Percentiles rank a stretch among this genome's conserved stretches.
Evolutionary conservation across 1,140 invertebrate species (phyloP).

Genomic region (Drosophila funebris): DNA sequence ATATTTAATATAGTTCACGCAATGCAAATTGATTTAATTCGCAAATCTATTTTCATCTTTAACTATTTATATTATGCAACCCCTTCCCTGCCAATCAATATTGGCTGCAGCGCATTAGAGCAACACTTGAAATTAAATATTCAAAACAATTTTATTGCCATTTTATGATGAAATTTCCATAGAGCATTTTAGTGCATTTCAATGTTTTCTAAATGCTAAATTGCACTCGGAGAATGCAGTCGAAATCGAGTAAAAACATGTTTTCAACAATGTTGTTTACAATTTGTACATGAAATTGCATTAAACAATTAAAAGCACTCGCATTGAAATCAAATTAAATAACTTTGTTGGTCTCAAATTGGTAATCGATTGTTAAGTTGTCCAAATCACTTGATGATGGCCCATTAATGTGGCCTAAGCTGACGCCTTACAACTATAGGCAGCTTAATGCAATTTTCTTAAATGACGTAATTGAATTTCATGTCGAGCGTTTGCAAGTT

Average conservation of each 20-base stretch:
- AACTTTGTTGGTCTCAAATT: background rate
- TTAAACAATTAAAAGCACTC: constrained; percentile 14
- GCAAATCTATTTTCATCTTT: background rate
- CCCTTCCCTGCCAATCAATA: no score
- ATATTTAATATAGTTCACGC: no score
- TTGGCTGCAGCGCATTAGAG: no score
- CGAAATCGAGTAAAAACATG: constrained; percentile 7
- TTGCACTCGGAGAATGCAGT: constrained; percentile 30
- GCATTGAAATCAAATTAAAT: background rate
- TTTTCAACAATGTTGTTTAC: constrained; percentile 20
- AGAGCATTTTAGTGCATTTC: constrained; percentile 22
- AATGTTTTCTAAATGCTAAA: constrained; percentile 47
- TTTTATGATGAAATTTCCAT: constrained; percentile 21
- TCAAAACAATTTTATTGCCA: background rate
- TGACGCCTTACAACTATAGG: constrained; percentile 5
- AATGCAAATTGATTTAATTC: no score
- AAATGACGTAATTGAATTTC: constrained; percentile 68
- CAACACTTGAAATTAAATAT: background rate
- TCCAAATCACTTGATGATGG: background rate
- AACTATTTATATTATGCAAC: no score
- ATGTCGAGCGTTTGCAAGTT: background rate
- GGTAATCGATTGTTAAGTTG: constrained; percentile 6
- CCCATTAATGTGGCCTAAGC: constrained; percentile 3
- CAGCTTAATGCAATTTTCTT: constrained; percentile 59
- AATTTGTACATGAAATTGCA: constrained; percentile 29